Percentiles rank a stretch among this genome's conserved stretches.
Conservation (phyloP, 1,140 invertebrate genomes). For the Papilio glaucus region DNA sequence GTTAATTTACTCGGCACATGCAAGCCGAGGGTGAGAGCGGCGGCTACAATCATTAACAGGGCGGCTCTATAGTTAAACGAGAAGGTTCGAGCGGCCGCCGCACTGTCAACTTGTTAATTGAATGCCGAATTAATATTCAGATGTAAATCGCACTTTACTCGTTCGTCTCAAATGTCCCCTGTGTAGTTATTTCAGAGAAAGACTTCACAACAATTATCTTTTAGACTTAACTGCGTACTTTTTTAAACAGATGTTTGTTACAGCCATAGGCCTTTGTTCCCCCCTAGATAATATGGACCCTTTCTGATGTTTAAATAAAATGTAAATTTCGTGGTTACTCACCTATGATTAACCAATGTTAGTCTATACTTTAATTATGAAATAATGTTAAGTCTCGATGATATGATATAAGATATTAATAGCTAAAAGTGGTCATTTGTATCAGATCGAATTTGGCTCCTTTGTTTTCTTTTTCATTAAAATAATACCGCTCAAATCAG, state of each 20-base stretch:
- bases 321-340: not conserved
- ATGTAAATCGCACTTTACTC: constrained; percentile 29
- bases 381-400: too few species aligned
- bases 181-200: constrained; percentile 12
- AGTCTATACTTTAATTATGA: too few species aligned
- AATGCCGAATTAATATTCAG: constrained; percentile 40
- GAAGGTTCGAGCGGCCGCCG: constrained; percentile 10
- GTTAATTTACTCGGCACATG: constrained; percentile 22
- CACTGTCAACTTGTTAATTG: constrained; percentile 39
- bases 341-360: not conserved
- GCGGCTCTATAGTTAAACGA: constrained; percentile 25
- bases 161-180: constrained; percentile 5
- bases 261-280: not conserved
- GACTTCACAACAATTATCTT: constrained; percentile 9
- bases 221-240: not conserved
- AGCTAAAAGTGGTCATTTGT: too few species aligned
- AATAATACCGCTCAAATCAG: too few species aligned
- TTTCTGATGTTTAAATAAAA: not conserved
- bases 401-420: too few species aligned
- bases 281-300: not conserved
- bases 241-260: constrained; percentile 1
- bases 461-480: too few species aligned
- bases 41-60: constrained; percentile 36
- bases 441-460: too few species aligned
- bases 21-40: constrained; percentile 22